Base-by-base conservation (phyloP, 1,140 invertebrate species). In the Microplitis mediator region DNA sequence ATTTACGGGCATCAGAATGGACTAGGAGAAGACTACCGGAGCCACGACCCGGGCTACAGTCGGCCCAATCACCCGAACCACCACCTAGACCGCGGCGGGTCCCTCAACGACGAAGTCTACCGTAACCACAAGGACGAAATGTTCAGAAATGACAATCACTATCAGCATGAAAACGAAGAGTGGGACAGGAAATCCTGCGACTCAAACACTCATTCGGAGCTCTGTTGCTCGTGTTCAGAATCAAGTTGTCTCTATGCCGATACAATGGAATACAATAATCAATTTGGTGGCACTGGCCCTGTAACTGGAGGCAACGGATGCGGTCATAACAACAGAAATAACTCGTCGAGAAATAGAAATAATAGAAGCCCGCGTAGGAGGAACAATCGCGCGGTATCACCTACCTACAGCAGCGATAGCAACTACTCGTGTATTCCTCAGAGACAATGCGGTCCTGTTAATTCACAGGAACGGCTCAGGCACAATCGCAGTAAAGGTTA, bases 141-240 rank as follows among this genome's bases (percentile, higher is more conserved):
- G 45, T 85, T 82, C 56, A 79, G 81, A 14, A 84, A 80, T 60
- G 84, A 85, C 13, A 79, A 79, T 69, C 72, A 78, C 0, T 86
- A 86, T 74, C 84, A 84, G 14, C 77, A 79, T 0, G 86, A 86
- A 3, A 87, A 86, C 45, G 85, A 87, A 36, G 85, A 86, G 31
- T 88, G 86, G 86, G 85, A 87, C n/a, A 80, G 86, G 45, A 87
- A 87, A 63, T 88, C 86, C 0, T 87, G 85, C 74, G 85, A 87
- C 62, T 87, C 86, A 0, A 87, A 86, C 31, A 85, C 85, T 4
- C 86, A 87, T 51, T 87, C 85, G 62, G 87, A 88, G 52, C 79
- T 86, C 54, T 88, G 87, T 70, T 88, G 85, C 62, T 87, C 87
- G 0, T 88, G 86, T 72, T 87, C 85, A 1, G 87, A 88, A 64